Evolutionary conservation across 2,888 invertebrate species (phyloP), one percentile per base, ranked within the genome.

Genomic region (Aphidoletes aphidimyza): DNA sequence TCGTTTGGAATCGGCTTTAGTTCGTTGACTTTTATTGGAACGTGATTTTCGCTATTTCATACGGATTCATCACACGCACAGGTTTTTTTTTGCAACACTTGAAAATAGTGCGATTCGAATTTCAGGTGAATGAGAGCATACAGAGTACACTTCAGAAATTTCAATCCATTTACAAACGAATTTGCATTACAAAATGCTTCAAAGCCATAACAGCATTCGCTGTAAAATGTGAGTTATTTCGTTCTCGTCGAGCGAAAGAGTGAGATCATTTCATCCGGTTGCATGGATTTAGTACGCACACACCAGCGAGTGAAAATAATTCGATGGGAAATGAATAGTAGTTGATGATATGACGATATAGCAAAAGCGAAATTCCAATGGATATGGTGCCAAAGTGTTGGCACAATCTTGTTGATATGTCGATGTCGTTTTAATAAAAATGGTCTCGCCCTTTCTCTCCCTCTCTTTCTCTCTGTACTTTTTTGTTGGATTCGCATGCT

Each of bases 11-110:
- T 22, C 22, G 9, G 54, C 22, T 54, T 54, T 22, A n/a, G 54
- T 54, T 54, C 54, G n/a, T 54, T 54, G 54, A 54, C 22, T 54
- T 54, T 54, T n/a, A 54, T 22, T 54, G 22, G 54, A 54, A 54
- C 54, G 54, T 54, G 54, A 54, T 54, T 54, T 22, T 54, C 9
- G 54, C 22, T 5, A 54, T 22, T 54, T 54, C 22, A 1, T 54
- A 54, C 3, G 54, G 54, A 54, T 54, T 54, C 54, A 54, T 54
- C 54, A 54, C n/a, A n/a, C n/a, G n/a, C n/a, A n/a, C n/a, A n/a
- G n/a, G n/a, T n/a, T n/a, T n/a, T n/a, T 54, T 6, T 3, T 54
- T 22, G 2, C 22, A n/a, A n/a, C n/a, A n/a, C n/a, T n/a, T n/a
- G n/a, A n/a, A n/a, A n/a, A n/a, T n/a, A n/a, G n/a, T n/a, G 1